Evolutionary conservation across 1,140 invertebrate genomes (phyloP).

Genomic region (Leptinotarsa lineolata): DNA sequence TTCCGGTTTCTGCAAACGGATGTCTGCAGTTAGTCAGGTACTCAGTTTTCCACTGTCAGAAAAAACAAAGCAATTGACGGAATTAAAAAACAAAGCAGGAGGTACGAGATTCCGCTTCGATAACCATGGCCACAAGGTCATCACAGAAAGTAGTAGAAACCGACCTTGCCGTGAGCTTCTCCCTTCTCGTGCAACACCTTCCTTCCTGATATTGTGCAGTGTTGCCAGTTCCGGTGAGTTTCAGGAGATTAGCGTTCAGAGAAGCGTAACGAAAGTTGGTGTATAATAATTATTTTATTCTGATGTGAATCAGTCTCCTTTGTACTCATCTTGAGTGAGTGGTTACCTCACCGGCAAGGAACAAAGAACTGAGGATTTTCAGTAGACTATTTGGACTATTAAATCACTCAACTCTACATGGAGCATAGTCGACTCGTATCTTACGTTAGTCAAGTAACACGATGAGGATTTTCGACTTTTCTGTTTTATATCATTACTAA

Average conservation of each 20-base stretch:
- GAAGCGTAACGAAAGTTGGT: not conserved
- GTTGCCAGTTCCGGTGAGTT: not conserved
- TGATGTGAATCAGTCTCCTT: not conserved
- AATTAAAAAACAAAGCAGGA: conserved; percentile 15
- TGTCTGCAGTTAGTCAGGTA: not conserved
- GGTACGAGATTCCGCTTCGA: conserved; percentile 36
- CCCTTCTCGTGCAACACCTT: conserved; percentile 35
- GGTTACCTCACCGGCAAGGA: not conserved
- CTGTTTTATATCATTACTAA: no score
- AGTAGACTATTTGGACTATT: not conserved
- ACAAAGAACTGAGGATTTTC: not conserved
- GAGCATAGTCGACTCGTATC: no score
- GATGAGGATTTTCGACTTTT: no score
- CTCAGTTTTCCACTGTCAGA: not conserved
- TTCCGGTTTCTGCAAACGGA: no score
- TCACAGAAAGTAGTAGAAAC: conserved; percentile 35
- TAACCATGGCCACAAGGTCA: conserved; percentile 38
- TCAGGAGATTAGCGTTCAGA: not conserved
- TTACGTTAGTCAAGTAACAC: no score
- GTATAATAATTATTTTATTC: not conserved
- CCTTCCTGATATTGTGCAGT: conserved; percentile 29
- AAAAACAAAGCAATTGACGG: not conserved
- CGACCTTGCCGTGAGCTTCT: conserved; percentile 40
- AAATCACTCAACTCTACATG: no score
- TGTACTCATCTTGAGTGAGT: not conserved